A percentile compares a stretch with the other conserved stretches of the same genome.
phyloP scores from a whole-genome alignment of 2,797 vertebrate genomes.

The Hoplostethus atlanticus region DNA sequence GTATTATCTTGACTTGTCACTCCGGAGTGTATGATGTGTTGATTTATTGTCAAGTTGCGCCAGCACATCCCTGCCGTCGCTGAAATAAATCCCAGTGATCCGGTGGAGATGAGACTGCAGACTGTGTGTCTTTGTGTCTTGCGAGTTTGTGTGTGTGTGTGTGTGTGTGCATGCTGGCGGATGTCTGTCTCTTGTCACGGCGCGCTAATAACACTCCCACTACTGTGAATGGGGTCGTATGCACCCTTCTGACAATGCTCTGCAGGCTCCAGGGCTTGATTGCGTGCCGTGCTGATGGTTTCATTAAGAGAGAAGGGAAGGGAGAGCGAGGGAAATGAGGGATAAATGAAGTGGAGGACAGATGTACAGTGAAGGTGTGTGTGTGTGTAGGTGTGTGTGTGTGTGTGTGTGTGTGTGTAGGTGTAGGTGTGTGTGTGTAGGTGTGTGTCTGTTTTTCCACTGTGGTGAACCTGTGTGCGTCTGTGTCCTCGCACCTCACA shows the following conservation, averaged over 20 bases:
- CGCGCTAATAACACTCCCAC: conserved; percentile 72
- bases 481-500: not conserved
- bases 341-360: conserved; percentile 67
- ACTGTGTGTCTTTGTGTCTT: conserved; percentile 61
- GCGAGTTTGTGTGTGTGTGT: conserved; percentile 15
- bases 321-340: conserved; percentile 57
- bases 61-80: conserved; percentile 65
- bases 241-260: conserved; percentile 65
- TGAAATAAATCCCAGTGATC: conserved; percentile 82
- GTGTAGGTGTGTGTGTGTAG: conserved; percentile 2
- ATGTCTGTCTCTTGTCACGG: conserved; percentile 60
- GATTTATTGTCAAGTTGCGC: conserved; percentile 79
- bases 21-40: conserved; percentile 70
- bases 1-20: conserved; percentile 75
- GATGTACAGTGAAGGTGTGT: conserved; percentile 40
- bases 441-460: conserved; percentile 1
- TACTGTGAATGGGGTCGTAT: conserved; percentile 69
- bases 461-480: conserved; percentile 1
- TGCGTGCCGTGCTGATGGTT: conserved; percentile 64
- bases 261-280: conserved; percentile 64
- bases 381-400: conserved; percentile 21
- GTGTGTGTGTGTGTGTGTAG: conserved; percentile 5
- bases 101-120: conserved; percentile 72
- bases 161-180: not conserved
- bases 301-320: conserved; percentile 65